Conservation (phyloP, 2,797 vertebrate genomes). For the Salmo trutta region DNA sequence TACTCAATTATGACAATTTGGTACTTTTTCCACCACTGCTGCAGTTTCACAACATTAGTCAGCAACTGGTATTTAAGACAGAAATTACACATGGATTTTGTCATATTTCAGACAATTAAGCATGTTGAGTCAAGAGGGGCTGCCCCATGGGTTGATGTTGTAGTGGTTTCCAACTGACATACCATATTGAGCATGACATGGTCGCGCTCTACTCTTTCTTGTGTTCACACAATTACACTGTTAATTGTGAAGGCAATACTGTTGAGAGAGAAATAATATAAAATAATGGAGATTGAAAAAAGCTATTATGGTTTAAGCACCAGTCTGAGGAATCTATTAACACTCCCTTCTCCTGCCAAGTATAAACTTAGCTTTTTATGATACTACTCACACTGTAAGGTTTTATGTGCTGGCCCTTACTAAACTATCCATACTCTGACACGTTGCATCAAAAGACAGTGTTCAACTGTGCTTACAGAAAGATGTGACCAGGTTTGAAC, state of each 20-base stretch:
- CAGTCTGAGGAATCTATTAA: conserved; percentile 22
- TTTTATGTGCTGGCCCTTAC: not conserved
- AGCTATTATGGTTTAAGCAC: conserved; percentile 6
- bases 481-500: too few relatives aligned
- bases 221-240: too few relatives aligned
- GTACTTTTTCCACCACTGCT: not conserved
- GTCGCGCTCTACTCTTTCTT: not conserved
- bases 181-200: not conserved
- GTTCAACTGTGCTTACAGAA: too few relatives aligned
- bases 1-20: too few relatives aligned
- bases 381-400: not conserved
- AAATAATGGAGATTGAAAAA: conserved; percentile 12
- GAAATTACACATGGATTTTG: too few relatives aligned
- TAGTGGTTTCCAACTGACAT: not conserved
- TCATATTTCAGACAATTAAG: not conserved
- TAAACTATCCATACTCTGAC: not conserved
- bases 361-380: not conserved
- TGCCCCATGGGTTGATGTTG: not conserved
- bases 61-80: too few relatives aligned
- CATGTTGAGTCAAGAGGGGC: not conserved
- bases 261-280: not conserved
- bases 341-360: conserved; percentile 6
- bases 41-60: not conserved
- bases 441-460: too few relatives aligned
- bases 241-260: too few relatives aligned